A percentile compares a stretch with the other conserved stretches of the same genome.
These are phyloP conservation scores for Leucoraja ocellata DNA, from an alignment of 2,797 vertebrate species.

Conservation along the genomic window DNA sequence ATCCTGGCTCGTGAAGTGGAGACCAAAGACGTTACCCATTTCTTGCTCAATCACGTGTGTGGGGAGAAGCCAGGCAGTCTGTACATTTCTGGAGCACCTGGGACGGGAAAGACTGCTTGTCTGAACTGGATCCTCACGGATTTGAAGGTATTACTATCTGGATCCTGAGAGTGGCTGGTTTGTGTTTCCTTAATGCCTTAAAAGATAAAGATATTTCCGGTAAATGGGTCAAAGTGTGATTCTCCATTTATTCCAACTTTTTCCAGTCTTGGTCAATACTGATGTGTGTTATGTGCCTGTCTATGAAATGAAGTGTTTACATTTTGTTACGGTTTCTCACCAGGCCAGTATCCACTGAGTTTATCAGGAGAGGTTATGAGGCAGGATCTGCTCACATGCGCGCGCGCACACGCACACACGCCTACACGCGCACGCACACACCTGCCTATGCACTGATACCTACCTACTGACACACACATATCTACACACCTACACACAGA, in stretches of 20 bases:
- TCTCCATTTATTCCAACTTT: neutral
- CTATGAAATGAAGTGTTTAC: neutral
- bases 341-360: neutral
- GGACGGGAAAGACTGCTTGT: slow-evolving; percentile 87
- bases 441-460: too few relatives aligned
- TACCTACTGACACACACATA: too few relatives aligned
- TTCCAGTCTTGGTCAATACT: neutral
- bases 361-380: too few relatives aligned
- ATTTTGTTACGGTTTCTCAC: neutral
- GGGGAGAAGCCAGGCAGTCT: slow-evolving; percentile 68
- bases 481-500: too few relatives aligned
- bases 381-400: neutral
- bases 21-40: slow-evolving; percentile 59
- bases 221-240: neutral
- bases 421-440: too few relatives aligned
- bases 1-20: slow-evolving; percentile 74
- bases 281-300: too few relatives aligned
- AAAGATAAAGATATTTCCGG: too few relatives aligned
- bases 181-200: neutral
- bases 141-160: slow-evolving; percentile 60
- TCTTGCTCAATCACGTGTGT: slow-evolving; percentile 66
- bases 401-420: too few relatives aligned
- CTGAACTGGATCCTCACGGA: slow-evolving; percentile 75
- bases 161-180: neutral
- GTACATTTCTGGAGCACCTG: slow-evolving; percentile 85